Evolutionary conservation across 2,113 vertebrate species (phyloP), one percentile per base, ranked within the genome.

Genomic region (Semnornis frantzii): DNA sequence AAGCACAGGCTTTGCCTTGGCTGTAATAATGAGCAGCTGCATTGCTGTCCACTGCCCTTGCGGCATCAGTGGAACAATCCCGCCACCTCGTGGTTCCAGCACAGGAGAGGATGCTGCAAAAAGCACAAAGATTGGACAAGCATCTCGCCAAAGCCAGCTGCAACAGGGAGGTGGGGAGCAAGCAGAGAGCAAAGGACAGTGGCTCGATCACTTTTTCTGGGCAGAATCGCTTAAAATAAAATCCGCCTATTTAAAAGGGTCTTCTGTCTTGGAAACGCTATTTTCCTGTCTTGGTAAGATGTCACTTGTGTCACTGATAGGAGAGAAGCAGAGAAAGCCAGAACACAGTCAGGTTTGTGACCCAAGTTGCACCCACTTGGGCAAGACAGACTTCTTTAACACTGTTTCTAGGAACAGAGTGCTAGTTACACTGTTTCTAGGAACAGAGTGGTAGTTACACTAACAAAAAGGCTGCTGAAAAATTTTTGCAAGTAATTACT

Each of bases 31-130:
- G 82, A 95, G 89, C 80, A 92, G 90, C 83, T 92, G 93, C 92
- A 95, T 66, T 89, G 81, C 86, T 5, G 75, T 77, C 77, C 9
- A 62, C 73, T 25, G 12, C n/a, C 24, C 84, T 11, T 14, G 16
- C 10, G 6, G 42, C 73, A 60, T 39, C 14, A 3, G 89, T 87
- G 81, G 82, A 93, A 66, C 97, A 46, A 96, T 31, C 52, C 39
- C 96, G 97, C 98, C 98, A 97, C 89, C 98, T 97, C 66, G 97
- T 95, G 98, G 97, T 37, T 65, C 66, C 9, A 13, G n/a, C 44
- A 14, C 8, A 37, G 44, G 18, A 48, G 4, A 91, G n/a, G 28
- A 64, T 27, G 16, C 30, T 11, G 17, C 62, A 50, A 55, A 79
- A 85, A 81, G 31, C 31, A n/a, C 25, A 39, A 1, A 28, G 20